Conservation (phyloP, 2,113 vertebrate genomes). For the Empidonax traillii region DNA sequence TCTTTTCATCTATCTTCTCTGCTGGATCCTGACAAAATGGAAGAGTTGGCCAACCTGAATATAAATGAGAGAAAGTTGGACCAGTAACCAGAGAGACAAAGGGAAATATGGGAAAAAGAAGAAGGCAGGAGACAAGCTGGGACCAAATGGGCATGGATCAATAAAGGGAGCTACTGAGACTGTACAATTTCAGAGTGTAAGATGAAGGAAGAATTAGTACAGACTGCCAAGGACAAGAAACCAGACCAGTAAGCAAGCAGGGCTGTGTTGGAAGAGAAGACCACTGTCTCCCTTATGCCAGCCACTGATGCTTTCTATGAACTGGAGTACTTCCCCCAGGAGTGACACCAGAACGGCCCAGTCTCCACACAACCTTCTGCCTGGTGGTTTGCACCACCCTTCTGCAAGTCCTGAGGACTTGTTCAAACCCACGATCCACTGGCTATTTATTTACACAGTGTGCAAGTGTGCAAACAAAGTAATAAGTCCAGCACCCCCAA, state of each 20-base stretch:
- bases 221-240: background rate
- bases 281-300: background rate
- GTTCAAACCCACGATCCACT: background rate
- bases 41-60: slow-evolving; percentile 53
- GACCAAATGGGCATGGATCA: background rate
- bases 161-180: background rate
- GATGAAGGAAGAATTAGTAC: background rate
- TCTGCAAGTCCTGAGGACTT: background rate
- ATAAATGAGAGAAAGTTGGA: slow-evolving; percentile 41
- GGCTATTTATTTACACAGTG: background rate
- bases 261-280: background rate
- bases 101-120: background rate
- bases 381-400: background rate
- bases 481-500: background rate
- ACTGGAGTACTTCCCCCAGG: background rate
- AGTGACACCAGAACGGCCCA: background rate
- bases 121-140: background rate
- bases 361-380: background rate
- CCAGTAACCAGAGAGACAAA: background rate
- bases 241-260: background rate
- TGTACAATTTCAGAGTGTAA: background rate
- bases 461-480: background rate
- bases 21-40: slow-evolving; percentile 56
- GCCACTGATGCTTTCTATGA: background rate
- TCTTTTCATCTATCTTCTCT: slow-evolving; percentile 61